Base-by-base conservation (phyloP, 2,888 invertebrate genomes). In the Macaria notata region DNA sequence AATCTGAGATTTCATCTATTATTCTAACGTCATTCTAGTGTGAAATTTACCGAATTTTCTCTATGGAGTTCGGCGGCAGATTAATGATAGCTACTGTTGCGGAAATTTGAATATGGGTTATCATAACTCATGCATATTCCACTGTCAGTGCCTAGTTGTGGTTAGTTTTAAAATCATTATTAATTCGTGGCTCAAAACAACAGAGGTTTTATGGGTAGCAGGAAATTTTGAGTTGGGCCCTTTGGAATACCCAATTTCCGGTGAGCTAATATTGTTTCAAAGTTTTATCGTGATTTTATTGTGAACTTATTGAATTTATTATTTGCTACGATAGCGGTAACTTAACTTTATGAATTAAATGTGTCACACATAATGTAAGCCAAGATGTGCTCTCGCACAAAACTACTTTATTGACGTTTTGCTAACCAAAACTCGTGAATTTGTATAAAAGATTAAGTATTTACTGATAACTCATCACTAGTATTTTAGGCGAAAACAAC, bases 21-120 rank as follows among this genome's bases (percentile, higher is more conserved):
- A 69, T 65, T 61, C 66, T 61, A 60, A 54, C 61, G 59, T 59
- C 59, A 65, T 66, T 60, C 61, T 59, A 59, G 63, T 64, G 63
- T 66, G 61, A 65, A 64, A 68, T 64, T 65, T 59, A 49, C 56
- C 51, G 62, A 63, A 63, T 64, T 62, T 59, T 56, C 58, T 56
- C 59, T 58, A 54, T 58, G 49, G 46, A 57, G 56, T 57, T 57
- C 51, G 39, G 30, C n/a, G 46, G 53, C 52, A 59, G 62, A 66
- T 66, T 64, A 65, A 63, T 64, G 53, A 47, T 44, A 43, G 61
- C 46, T 42, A 57, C 49, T 57, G 59, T 59, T 47, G 54, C 51
- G 48, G 54, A 50, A 47, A 59, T 54, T 59, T 54, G 54, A 59
- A 59, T 59, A 59, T 48, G 59, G 59, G 59, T 59, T 59, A 59